A percentile compares a stretch with the other conserved stretches of the same genome.
Evolutionary conservation across 1,140 invertebrate genomes (phyloP).

Genomic region (Philaenus spumarius): DNA sequence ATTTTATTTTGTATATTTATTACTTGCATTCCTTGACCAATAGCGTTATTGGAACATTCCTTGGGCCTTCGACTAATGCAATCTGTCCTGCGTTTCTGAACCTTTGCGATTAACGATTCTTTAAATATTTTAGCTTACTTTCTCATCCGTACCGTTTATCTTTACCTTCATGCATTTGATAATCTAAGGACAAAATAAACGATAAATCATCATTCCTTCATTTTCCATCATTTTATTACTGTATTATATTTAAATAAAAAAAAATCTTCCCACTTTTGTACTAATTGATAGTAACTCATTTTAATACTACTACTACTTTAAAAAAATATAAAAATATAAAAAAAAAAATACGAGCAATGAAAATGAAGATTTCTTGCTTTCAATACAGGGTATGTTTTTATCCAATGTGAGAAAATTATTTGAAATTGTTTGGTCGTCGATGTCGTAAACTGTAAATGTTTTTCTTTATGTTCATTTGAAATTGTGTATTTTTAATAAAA

Average conservation of each 20-base stretch:
- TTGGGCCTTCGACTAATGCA: not conserved
- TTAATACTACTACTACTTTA: slow-evolving; percentile 9
- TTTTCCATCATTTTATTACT: slow-evolving; percentile 7
- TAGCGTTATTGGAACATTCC: slow-evolving; percentile 1
- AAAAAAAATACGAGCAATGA: slow-evolving; percentile 21
- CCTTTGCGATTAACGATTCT: not conserved
- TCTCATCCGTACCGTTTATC: not conserved
- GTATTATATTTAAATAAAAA: not conserved
- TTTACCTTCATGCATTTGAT: too few relatives aligned
- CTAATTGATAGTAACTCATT: slow-evolving; percentile 6
- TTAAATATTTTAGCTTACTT: not conserved
- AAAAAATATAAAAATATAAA: slow-evolving; percentile 4
- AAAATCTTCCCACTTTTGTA: slow-evolving; percentile 11
- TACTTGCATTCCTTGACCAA: slow-evolving; percentile 24
- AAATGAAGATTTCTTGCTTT: slow-evolving; percentile 24
- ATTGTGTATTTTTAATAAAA: slow-evolving; percentile 23
- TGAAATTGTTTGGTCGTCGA: slow-evolving; percentile 18
- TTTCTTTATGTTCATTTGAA: slow-evolving; percentile 17
- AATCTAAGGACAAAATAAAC: too few relatives aligned
- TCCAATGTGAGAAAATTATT: slow-evolving; percentile 22
- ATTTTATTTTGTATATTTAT: slow-evolving; percentile 27
- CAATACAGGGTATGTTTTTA: slow-evolving; percentile 29
- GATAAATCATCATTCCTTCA: not conserved
- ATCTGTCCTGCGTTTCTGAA: not conserved
- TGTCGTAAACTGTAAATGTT: slow-evolving; percentile 22